Base-by-base conservation (phyloP, 2,797 vertebrate species). In the Enteromius argenteus region DNA sequence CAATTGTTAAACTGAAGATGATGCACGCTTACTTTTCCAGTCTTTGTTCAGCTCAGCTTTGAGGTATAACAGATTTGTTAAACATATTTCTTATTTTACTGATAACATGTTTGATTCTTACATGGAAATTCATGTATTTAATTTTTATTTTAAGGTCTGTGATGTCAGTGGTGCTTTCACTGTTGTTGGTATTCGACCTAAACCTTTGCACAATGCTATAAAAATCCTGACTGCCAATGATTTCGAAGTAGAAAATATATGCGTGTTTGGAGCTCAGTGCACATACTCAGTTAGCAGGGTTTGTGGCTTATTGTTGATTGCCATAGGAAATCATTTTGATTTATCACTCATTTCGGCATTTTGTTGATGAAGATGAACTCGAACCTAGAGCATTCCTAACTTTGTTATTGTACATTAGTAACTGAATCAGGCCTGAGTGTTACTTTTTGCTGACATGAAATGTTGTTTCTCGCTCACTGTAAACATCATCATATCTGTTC, bases 381-480 rank as follows among this genome's bases (percentile, higher is more conserved):
- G 0, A 44, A 71, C 68, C 23, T 49, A 44, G 44, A 51, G 44
- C 27, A 21, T 53, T 35, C 15, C 15, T 74, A 32, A 11, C 44
- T 27, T 27, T 72, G 30, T 56, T 76, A 35, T 53, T 71, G 67
- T 71, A 32, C n/a, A 51, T 60, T 72, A 79, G n/a, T 73, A 30
- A 39, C 76, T 42, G 66, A 44, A 42, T 35, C 66, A 27, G 60
- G 37, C 27, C 6, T 19, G 9, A 58, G 44, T 7, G 32, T 62
- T 76, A 37, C 35, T 42, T 74, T 80, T 81, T 76, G 27, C 44
- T 79, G 60, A 79, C 42, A 53, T 46, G 37, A 85, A 81, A 21
- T 67, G 58, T 68, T 68, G 64, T 19, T 74, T 44, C 56, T 58
- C 10, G 64, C 58, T 74, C 53, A 60, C 39, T 83, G 74, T 80